phyloP scores from a whole-genome alignment of 2,888 invertebrate species.

The Epirrita christyi region DNA sequence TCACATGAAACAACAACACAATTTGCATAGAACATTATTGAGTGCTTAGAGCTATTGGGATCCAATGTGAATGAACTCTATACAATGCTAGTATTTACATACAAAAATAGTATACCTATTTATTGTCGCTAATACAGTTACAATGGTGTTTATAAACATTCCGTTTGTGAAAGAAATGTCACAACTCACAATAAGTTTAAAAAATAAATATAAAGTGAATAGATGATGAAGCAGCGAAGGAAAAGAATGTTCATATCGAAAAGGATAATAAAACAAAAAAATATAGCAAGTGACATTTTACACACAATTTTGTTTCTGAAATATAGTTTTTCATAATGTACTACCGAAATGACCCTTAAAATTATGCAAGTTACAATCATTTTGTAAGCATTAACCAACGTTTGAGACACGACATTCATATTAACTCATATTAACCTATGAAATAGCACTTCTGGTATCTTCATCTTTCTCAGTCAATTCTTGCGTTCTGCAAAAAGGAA shows the following conservation, averaged over 20 bases:
- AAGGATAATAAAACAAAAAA: not conserved
- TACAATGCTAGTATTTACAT: conserved; percentile 64
- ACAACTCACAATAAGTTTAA: conserved; percentile 26
- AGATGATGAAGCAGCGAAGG: conserved; percentile 15
- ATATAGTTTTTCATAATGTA: not conserved
- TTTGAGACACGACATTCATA: conserved; percentile 1
- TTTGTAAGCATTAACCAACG: conserved; percentile 9
- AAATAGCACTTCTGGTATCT: conserved; percentile 25
- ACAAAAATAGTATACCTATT: conserved; percentile 53
- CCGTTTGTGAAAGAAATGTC: conserved; percentile 29
- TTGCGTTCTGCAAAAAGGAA: conserved; percentile 53
- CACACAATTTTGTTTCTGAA: conserved; percentile 1
- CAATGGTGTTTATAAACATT: conserved; percentile 52
- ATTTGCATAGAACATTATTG: conserved; percentile 36
- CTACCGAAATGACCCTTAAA: not conserved
- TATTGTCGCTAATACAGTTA: conserved; percentile 47
- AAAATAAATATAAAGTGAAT: conserved; percentile 25
- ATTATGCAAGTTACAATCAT: conserved; percentile 1
- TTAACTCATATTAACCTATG: conserved; percentile 7
- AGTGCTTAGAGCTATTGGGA: conserved; percentile 51
- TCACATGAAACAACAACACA: conserved; percentile 45
- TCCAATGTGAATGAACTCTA: conserved; percentile 61
- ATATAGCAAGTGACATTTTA: conserved; percentile 2
- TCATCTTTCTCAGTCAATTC: conserved; percentile 26
- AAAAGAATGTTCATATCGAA: conserved; percentile 6